A percentile compares a stretch with the other conserved stretches of the same genome.
phyloP scores from a whole-genome alignment of 2,113 vertebrate genomes.

The Castor canadensis region DNA sequence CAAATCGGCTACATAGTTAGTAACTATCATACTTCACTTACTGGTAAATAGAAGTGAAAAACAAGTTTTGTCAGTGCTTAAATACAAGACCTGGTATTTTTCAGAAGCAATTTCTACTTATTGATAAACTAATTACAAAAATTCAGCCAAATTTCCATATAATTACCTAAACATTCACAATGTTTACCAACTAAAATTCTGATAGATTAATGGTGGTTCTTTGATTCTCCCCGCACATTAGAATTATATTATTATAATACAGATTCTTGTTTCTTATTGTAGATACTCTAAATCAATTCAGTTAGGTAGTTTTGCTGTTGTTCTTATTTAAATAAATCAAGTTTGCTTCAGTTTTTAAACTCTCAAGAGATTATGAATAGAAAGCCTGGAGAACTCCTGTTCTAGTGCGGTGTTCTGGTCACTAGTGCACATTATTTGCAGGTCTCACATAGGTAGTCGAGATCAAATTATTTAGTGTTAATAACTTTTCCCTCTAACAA shows the following conservation, averaged over 20 bases:
- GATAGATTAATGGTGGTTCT: neutral
- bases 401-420: neutral
- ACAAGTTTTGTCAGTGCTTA: neutral
- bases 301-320: neutral
- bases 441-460: neutral
- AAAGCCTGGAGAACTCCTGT: neutral
- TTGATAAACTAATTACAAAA: neutral
- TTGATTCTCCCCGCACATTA: neutral
- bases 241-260: neutral
- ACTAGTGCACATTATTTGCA: neutral
- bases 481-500: neutral
- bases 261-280: neutral
- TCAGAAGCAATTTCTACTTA: neutral
- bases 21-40: constrained; percentile 62
- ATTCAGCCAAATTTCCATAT: neutral
- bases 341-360: neutral
- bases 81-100: neutral
- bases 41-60: constrained; percentile 49
- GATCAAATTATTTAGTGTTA: neutral
- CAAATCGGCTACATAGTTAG: constrained; percentile 76
- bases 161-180: neutral
- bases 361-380: neutral
- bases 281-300: neutral
- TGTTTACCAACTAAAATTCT: constrained; percentile 20
- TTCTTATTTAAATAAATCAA: neutral